Base-by-base conservation (phyloP, 2,888 invertebrate genomes). In the Orchesellides sinensis region DNA sequence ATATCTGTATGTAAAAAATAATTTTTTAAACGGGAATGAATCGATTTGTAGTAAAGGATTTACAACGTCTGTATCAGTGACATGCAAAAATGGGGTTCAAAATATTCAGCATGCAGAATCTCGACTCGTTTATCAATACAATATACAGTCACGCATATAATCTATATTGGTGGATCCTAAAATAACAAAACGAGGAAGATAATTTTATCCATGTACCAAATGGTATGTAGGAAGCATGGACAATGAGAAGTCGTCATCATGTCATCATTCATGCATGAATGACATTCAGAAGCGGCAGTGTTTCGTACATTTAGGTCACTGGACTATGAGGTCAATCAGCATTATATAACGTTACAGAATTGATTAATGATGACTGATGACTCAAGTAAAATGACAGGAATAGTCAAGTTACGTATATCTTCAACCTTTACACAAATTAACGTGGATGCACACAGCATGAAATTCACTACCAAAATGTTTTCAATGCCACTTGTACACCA, bases 281-380 rank as follows among this genome's bases (percentile, higher is more conserved):
- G 21, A 8, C 54, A 69, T 17, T 61, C 25, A 14, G 19, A 61
- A n/a, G 49, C 63, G 73, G 73, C 61, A 73, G 73, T 47, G 19
- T 21, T 56, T 72, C 47, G 10, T 35, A 23, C 32, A 65, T 45
- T 5, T 65, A 54, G 74, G 74, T 75, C 74, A 75, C 54, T 27
- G 65, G 74, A 75, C 74, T 75, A 75, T 10, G 73, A 49, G 74
- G 74, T 65, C 74, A 65, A 54, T 75, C 74, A 75, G n/a, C n/a
- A n/a, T n/a, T n/a, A n/a, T n/a, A n/a, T 5, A 19, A 65, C 25
- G 35, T 40, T 61, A 40, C 56, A 70, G 52, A 59, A 6, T 12
- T 32, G 52, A 47, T 14, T 65, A n/a, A 10, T 52, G 45, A 35
- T 47, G 56, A 3, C n/a, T n/a, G 23, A 65, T 65, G 45, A 65